A percentile compares a stretch with the other conserved stretches of the same genome.
Conservation (phyloP, 1,140 invertebrate species). For the Drosophila pandora region DNA sequence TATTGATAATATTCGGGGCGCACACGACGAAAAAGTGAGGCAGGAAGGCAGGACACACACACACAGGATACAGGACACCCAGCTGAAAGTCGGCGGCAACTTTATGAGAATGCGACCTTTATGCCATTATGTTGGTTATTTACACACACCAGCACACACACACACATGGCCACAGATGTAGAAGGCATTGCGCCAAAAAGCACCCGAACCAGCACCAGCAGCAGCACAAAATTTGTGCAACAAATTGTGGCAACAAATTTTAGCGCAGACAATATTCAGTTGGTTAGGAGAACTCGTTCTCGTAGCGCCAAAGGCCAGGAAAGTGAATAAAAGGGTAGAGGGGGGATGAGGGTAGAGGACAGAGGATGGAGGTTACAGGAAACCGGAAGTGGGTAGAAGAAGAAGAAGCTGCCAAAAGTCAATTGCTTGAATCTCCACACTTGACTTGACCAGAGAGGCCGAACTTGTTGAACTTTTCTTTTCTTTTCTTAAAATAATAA, state of each 20-base stretch:
- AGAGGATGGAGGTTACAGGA: too few species aligned
- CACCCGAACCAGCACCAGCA: not conserved
- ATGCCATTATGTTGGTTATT: conserved; percentile 57
- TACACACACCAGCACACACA: conserved; percentile 31
- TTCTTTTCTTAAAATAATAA: too few species aligned
- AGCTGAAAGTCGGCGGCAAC: conserved; percentile 53
- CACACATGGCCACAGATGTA: conserved; percentile 24
- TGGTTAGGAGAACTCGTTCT: conserved; percentile 13
- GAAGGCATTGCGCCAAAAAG: conserved; percentile 32
- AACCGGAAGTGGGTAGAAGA: conserved; percentile 1
- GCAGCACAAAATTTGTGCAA: conserved; percentile 51
- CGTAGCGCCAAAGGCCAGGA: not conserved
- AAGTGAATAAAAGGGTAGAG: not conserved
- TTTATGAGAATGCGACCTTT: conserved; percentile 60
- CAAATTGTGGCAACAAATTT: conserved; percentile 59
- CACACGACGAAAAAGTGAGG: not conserved
- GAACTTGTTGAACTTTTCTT: conserved; percentile 36
- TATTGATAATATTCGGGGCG: conserved; percentile 70
- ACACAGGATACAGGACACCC: conserved; percentile 8
- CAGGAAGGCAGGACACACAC: not conserved
- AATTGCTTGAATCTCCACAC: conserved; percentile 41
- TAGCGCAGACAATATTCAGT: conserved; percentile 52
- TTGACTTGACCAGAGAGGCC: conserved; percentile 25
- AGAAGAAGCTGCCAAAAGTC: conserved; percentile 40
- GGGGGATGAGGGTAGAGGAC: not conserved